phyloP scores from a whole-genome alignment of 2,888 invertebrate species.

The Eilema caniola region DNA sequence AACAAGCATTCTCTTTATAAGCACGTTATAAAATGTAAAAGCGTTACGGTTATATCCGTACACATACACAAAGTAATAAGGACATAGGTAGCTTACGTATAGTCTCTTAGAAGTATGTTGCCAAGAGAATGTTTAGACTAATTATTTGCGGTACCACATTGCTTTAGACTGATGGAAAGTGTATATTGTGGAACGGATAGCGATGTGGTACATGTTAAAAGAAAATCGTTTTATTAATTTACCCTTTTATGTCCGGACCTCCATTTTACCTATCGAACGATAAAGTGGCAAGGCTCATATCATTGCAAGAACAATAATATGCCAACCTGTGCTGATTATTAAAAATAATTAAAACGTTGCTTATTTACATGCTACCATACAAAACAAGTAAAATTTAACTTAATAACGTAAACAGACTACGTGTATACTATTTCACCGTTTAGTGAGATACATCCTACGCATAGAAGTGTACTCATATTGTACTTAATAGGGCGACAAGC shows the following conservation, averaged over 20 bases:
- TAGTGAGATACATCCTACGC: conserved; percentile 27
- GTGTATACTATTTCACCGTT: conserved; percentile 9
- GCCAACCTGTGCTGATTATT: not conserved
- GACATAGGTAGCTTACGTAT: conserved; percentile 28
- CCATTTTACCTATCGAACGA: too few relatives aligned
- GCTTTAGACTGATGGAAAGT: not conserved
- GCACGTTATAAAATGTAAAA: conserved; percentile 34
- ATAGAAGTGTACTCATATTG: conserved; percentile 61
- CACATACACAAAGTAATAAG: conserved; percentile 2
- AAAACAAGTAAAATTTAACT: not conserved
- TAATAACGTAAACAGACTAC: not conserved
- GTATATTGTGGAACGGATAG: too few relatives aligned
- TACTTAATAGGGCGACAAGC: conserved; percentile 70
- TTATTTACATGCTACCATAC: not conserved
- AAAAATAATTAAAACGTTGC: not conserved
- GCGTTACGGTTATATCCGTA: conserved; percentile 30
- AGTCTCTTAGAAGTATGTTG: too few relatives aligned
- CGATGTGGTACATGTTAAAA: too few relatives aligned
- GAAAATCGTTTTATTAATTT: too few relatives aligned
- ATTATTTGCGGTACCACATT: not conserved
- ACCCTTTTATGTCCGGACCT: too few relatives aligned
- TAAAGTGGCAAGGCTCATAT: too few relatives aligned
- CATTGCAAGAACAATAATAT: too few relatives aligned
- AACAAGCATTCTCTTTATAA: conserved; percentile 27
- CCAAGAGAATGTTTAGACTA: not conserved